Conservation (phyloP, 2,113 vertebrate species). For the Canis aureus region DNA sequence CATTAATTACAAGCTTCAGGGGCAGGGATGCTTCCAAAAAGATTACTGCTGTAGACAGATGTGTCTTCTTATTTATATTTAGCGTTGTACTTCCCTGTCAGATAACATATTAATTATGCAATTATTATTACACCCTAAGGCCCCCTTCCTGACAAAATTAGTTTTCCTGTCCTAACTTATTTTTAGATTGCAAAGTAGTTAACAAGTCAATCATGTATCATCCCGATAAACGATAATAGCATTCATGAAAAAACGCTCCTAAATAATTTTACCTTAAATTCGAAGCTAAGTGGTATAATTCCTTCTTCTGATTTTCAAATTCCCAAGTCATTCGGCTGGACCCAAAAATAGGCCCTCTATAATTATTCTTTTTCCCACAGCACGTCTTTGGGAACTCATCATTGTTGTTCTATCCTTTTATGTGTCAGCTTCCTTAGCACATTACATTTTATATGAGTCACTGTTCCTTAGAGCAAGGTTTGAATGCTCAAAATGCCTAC, state of each 20-base stretch:
- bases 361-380: constrained; percentile 49
- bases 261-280: constrained; percentile 5
- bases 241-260: neutral
- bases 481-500: neutral
- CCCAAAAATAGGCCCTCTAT: constrained; percentile 62
- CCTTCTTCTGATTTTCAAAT: constrained; percentile 51
- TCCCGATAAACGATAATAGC: neutral
- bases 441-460: constrained; percentile 67
- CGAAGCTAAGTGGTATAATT: constrained; percentile 8
- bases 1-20: neutral
- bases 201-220: neutral
- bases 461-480: constrained; percentile 36
- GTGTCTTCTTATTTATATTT: neutral
- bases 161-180: neutral
- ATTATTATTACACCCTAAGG: neutral
- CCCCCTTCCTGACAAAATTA: neutral
- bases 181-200: constrained; percentile 31
- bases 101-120: neutral
- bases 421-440: constrained; percentile 68
- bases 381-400: constrained; percentile 54
- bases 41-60: neutral
- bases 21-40: neutral
- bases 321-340: neutral
- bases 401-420: constrained; percentile 29
- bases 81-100: neutral